These are phyloP conservation scores for Nephila pilipes DNA, from an alignment of 1,140 invertebrate genomes.

Conservation along the genomic window DNA sequence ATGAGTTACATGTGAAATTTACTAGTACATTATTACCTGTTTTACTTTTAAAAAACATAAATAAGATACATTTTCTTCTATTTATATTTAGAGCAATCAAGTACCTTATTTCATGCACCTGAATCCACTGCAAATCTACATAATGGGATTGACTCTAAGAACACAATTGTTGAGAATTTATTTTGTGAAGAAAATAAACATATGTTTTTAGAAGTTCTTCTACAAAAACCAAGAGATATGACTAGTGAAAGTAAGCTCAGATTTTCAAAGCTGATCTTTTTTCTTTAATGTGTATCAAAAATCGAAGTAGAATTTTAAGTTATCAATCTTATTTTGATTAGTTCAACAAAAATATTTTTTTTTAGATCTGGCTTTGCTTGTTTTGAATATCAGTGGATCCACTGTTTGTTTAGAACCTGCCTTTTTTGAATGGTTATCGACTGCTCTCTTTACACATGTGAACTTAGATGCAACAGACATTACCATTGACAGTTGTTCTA, in stretches of 20 bases:
- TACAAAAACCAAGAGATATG: slow-evolving; percentile 39
- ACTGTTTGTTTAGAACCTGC: slow-evolving; percentile 63
- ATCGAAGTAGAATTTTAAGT: neutral
- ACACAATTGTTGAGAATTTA: neutral
- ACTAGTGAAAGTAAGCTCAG: slow-evolving; percentile 22
- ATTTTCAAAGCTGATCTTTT: neutral
- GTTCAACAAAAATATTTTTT: neutral
- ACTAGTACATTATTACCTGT: no score
- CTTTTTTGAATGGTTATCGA: slow-evolving; percentile 55
- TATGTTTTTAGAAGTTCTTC: slow-evolving; percentile 30
- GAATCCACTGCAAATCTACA: slow-evolving; percentile 75
- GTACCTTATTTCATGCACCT: slow-evolving; percentile 79
- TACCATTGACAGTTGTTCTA: neutral
- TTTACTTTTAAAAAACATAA: neutral
- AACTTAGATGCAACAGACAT: neutral
- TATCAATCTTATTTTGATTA: neutral
- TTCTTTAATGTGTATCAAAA: neutral
- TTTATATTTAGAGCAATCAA: slow-evolving; percentile 48
- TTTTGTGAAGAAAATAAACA: neutral
- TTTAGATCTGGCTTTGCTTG: slow-evolving; percentile 41
- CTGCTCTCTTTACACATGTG: slow-evolving; percentile 11
- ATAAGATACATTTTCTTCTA: neutral
- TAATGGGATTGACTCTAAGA: slow-evolving; percentile 18
- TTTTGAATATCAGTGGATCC: slow-evolving; percentile 58
- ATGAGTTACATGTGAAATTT: neutral